Conservation (phyloP, 1,140 invertebrate genomes). For the Bilobella aurantiaca region DNA sequence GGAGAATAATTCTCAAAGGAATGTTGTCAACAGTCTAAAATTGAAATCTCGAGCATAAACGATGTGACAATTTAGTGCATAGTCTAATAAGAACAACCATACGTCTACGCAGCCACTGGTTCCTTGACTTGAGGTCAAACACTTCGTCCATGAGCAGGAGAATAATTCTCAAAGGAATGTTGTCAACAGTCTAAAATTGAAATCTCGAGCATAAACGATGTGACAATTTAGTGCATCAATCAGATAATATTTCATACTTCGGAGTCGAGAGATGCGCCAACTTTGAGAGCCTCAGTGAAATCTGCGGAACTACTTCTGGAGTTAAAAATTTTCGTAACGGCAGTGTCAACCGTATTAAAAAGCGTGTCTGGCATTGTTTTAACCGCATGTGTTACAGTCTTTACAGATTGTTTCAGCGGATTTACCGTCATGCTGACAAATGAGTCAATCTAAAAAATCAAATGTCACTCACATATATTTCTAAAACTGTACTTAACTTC, state of each 20-base stretch:
- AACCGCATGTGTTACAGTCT: slow-evolving; percentile 57
- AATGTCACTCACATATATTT: no score
- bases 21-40: slow-evolving; percentile 67
- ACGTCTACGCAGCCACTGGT: slow-evolving; percentile 73
- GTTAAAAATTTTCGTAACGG: slow-evolving; percentile 53
- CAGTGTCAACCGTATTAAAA: slow-evolving; percentile 65
- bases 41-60: slow-evolving; percentile 12
- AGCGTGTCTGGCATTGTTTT: slow-evolving; percentile 75
- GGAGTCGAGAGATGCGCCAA: slow-evolving; percentile 50
- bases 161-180: slow-evolving; percentile 77
- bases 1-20: slow-evolving; percentile 70
- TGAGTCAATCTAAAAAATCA: slow-evolving; percentile 57
- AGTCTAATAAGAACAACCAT: slow-evolving; percentile 67
- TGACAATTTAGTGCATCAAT: background rate
- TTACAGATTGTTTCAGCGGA: slow-evolving; percentile 68
- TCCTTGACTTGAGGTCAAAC: slow-evolving; percentile 74
- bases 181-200: slow-evolving; percentile 56
- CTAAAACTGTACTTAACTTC: no score
- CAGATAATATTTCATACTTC: slow-evolving; percentile 44
- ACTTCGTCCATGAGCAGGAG: slow-evolving; percentile 80
- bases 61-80: background rate
- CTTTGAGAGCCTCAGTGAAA: slow-evolving; percentile 42
- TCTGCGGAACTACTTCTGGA: slow-evolving; percentile 27
- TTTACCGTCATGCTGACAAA: slow-evolving; percentile 48
- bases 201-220: background rate